These are phyloP conservation scores for Nymphalis io DNA, from an alignment of 1,140 invertebrate genomes.

Conservation along the genomic window DNA sequence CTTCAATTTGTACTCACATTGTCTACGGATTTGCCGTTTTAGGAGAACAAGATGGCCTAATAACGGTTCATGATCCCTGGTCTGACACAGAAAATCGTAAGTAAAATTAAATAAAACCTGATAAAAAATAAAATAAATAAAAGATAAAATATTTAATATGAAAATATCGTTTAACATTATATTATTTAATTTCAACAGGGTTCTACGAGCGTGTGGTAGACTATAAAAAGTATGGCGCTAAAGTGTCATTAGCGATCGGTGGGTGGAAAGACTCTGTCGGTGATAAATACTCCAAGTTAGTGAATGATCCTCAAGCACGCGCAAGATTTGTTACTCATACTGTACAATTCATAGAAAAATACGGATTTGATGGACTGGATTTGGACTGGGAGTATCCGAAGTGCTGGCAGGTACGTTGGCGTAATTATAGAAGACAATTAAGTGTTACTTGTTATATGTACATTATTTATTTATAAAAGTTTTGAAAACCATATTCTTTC, in stretches of 20 bases:
- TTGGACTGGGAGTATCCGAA: slow-evolving; percentile 96
- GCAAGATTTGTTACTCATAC: slow-evolving; percentile 87
- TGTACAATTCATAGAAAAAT: slow-evolving; percentile 88
- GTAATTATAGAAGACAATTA: not conserved
- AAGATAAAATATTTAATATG: not conserved
- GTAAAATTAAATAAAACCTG: not conserved
- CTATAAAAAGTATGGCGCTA: slow-evolving; percentile 89
- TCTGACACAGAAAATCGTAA: slow-evolving; percentile 92
- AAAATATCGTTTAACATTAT: not conserved
- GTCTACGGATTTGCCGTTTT: slow-evolving; percentile 95
- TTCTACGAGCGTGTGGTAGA: slow-evolving; percentile 92
- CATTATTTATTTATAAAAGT: not conserved
- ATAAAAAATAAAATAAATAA: not conserved
- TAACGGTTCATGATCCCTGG: slow-evolving; percentile 93
- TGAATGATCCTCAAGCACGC: slow-evolving; percentile 87
- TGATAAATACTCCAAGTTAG: slow-evolving; percentile 91
- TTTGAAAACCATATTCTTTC: not conserved
- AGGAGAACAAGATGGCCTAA: slow-evolving; percentile 86
- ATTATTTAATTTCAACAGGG: slow-evolving; percentile 73
- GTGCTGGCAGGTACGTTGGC: slow-evolving; percentile 87
- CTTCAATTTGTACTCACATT: slow-evolving; percentile 93
- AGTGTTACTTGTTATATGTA: not conserved
- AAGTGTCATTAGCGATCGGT: slow-evolving; percentile 91
- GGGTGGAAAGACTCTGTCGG: slow-evolving; percentile 95
- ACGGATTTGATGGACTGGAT: slow-evolving; percentile 93